Evolutionary conservation across 2,888 invertebrate species (phyloP), one percentile per base, ranked within the genome.

Genomic region (Phaonia tiefii): DNA sequence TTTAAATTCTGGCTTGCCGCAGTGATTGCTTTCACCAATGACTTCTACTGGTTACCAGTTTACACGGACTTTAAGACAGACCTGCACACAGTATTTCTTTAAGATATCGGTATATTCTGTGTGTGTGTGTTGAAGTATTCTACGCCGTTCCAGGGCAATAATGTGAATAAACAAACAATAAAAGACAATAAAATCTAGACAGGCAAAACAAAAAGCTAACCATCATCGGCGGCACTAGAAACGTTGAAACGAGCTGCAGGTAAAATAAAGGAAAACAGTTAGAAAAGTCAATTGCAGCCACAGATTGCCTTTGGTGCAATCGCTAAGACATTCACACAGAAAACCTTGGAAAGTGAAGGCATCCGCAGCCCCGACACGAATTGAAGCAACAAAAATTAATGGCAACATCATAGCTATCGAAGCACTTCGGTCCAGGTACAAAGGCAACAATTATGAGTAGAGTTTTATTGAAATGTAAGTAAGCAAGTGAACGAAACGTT

Each of bases 391-490:
- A 76, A 65, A 37, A 54, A 54, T 56, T 67, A 56, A 17, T 17
- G 26, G 44, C 46, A 44, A 10, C 22, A 46, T 46, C 22, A 46
- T 58, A 46, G 10, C 22, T 39, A 11, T 7, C 39, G 37, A 37
- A 67, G 72, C 63, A 66, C 58, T 60, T 71, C 42, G 66, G 15
- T 44, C 39, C 60, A 80, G 79, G 75, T 67, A 46, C 66, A 49
- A 72, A 63, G 10, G 31, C 31, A 69, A 73, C 75, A 75, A 73
- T 80, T 73, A 75, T 70, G 42, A 76, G 69, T 70, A 69, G 73
- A 56, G 11, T 73, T 69, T 75, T 76, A 73, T 76, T 80, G 80
- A 69, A 80, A 73, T 73, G 65, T 42, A 76, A 80, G 80, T 70
- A 65, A 76, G 73, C 73, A 76, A 80, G 80, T 70, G 70, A 76